Base-by-base conservation (phyloP, 2,113 vertebrate genomes). In the Malurus alboscapulatus region DNA sequence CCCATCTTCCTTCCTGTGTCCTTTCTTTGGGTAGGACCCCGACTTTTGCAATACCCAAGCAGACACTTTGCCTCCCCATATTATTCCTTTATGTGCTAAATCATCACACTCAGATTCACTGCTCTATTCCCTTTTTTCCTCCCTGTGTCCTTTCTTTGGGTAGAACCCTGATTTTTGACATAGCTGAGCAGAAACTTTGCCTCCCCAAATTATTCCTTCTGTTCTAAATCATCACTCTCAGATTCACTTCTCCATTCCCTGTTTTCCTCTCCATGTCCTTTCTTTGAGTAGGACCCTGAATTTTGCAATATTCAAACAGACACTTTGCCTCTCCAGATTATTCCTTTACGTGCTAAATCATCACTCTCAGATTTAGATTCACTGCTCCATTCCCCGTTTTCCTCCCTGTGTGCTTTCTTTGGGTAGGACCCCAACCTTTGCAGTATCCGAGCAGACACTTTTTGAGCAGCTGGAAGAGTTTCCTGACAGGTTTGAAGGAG, bases 401-500 rank as follows among this genome's bases (percentile, higher is more conserved):
- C 34, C 29, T 75, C 20, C 21, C 34, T 14, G 14, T 18, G 51
- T 71, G 80, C 73, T 91, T 68, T 79, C 83, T 51, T 77, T 61
- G 51, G 55, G 57, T 15, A 2, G 6, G 19, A 47, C 55, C 48
- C 63, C 50, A 63, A 54, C 66, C 91, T 90, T 14, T 69, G 51
- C 63, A 34, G 4, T 78, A 76, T n/a, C 50, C 0, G 0, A 86
- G 53, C 38, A 44, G 88, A 72, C 59, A 17, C 61, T 55, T 91
- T 59, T 22, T 78, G 80, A 88, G 50, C 20, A 76, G 74, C 65
- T 54, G 91, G 29, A 82, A 68, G 86, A 77, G 84, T 87, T 55
- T 76, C 82, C 82, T 90, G 92, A 71, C 68, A 87, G 78, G 10
- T 89, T 90, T 82, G 71, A 55, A 63, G 55, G 85, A 86, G 51